phyloP scores from a whole-genome alignment of 2,888 invertebrate genomes.

The Pheosia gnoma region DNA sequence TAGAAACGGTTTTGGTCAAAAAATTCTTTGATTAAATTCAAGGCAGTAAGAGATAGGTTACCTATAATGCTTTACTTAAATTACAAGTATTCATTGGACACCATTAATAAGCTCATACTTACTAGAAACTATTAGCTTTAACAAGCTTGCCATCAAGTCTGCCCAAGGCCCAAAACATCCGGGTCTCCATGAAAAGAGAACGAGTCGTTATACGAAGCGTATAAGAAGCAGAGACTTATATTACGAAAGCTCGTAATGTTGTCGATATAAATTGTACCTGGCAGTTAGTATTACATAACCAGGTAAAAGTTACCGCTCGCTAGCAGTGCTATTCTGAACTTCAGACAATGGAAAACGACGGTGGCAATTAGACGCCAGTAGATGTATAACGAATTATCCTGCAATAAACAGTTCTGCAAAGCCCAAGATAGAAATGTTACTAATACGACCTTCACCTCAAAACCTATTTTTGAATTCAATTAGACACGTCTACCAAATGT shows the following conservation, averaged over 20 bases:
- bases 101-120: too few relatives aligned
- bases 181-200: constrained; percentile 52
- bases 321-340: constrained; percentile 71
- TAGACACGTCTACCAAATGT: constrained; percentile 61
- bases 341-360: constrained; percentile 39
- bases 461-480: constrained; percentile 66
- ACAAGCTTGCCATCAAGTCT: constrained; percentile 19
- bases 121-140: not conserved
- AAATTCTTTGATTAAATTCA: too few relatives aligned
- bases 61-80: too few relatives aligned
- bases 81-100: too few relatives aligned
- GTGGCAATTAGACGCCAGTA: constrained; percentile 15
- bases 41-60: too few relatives aligned
- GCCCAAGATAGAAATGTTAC: constrained; percentile 26
- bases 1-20: too few relatives aligned
- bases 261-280: constrained; percentile 79
- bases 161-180: constrained; percentile 44
- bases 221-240: constrained; percentile 64
- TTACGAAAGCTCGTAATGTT: constrained; percentile 79
- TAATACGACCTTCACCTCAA: constrained; percentile 63
- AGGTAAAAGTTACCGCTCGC: constrained; percentile 80
- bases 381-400: constrained; percentile 12
- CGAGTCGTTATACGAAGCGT: constrained; percentile 54
- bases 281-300: constrained; percentile 69
- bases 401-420: constrained; percentile 22